phyloP scores from a whole-genome alignment of 2,113 vertebrate species.

The Gnathonemus echidnorhynchus region DNA sequence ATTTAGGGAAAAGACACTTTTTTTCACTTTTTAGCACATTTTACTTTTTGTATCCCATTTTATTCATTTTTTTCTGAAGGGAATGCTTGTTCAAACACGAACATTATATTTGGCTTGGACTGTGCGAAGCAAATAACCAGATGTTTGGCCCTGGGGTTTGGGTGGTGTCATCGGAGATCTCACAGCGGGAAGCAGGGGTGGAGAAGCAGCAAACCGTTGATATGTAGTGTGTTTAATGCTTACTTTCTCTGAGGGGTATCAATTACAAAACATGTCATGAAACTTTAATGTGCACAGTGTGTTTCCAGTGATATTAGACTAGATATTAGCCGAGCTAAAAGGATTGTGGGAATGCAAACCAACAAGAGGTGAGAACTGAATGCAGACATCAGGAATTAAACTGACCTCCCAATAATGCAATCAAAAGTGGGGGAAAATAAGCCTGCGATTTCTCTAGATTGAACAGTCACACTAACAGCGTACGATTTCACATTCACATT shows the following conservation, averaged over 20 bases:
- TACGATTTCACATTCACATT: not conserved
- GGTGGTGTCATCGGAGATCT: not conserved
- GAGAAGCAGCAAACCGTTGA: not conserved
- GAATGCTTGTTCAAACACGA: not conserved
- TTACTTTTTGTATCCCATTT: not conserved
- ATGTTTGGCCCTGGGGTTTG: not conserved
- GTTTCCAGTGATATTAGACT: not conserved
- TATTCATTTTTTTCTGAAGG: not conserved
- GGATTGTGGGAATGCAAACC: not conserved
- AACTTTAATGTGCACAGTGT: not conserved
- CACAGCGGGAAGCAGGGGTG: not conserved
- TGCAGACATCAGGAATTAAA: not conserved
- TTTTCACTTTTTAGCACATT: not conserved
- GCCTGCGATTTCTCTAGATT: not conserved
- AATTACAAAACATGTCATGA: not conserved
- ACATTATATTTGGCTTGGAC: not conserved
- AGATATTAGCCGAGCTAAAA: not conserved
- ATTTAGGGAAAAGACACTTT: not conserved
- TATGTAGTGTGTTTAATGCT: not conserved
- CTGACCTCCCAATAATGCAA: not conserved
- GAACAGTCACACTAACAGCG: not conserved
- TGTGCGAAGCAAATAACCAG: not conserved
- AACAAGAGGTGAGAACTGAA: not conserved
- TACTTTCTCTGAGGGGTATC: not conserved
- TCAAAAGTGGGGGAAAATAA: not conserved